phyloP scores from a whole-genome alignment of 1,140 invertebrate genomes.

The Drosophila mauritiana region DNA sequence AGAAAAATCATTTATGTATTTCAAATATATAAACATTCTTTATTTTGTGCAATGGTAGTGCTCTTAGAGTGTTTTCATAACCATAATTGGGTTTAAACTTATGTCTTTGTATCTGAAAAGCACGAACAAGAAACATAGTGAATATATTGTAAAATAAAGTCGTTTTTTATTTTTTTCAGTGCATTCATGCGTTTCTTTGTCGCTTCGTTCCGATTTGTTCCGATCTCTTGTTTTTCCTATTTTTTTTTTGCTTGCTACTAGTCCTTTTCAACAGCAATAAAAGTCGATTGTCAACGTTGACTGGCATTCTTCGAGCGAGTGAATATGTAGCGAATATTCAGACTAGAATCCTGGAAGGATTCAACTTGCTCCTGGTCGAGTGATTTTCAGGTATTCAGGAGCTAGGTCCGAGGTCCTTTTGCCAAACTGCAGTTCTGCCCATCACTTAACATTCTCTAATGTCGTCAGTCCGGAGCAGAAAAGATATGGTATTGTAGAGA shows the following conservation, averaged over 20 bases:
- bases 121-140: no score
- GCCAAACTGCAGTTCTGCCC: constrained; percentile 22
- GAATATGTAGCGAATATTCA: constrained; percentile 31
- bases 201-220: background rate
- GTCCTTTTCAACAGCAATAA: constrained; percentile 70
- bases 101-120: no score
- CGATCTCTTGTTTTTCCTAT: constrained; percentile 1
- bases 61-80: no score
- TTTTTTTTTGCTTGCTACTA: constrained; percentile 13
- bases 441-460: constrained; percentile 71
- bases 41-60: no score
- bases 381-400: constrained; percentile 51
- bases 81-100: no score
- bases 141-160: no score
- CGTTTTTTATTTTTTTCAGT: background rate
- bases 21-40: background rate
- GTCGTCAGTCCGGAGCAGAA: constrained; percentile 2
- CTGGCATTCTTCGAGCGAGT: constrained; percentile 47
- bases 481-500: background rate
- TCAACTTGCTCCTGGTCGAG: constrained; percentile 26
- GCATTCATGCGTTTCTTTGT: constrained; percentile 7
- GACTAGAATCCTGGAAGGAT: constrained; percentile 25
- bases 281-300: constrained; percentile 74
- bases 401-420: constrained; percentile 5
- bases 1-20: background rate